Evolutionary conservation across 1,140 invertebrate species (phyloP).

Genomic region (Atta cephalotes): DNA sequence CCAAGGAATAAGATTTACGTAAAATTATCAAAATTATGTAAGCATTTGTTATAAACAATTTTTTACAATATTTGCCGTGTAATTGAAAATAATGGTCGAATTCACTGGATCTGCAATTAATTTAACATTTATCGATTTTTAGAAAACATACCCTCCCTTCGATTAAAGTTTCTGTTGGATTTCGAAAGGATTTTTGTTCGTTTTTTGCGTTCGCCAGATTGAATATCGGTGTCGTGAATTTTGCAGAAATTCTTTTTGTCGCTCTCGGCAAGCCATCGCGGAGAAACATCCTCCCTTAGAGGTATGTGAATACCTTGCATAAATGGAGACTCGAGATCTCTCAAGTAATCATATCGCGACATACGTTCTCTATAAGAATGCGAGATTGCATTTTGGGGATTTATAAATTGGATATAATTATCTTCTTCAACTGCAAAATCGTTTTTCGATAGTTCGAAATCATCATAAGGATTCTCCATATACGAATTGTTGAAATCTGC

Average conservation of each 20-base stretch:
- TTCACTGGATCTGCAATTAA: too few relatives aligned
- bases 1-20: too few relatives aligned
- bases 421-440: background rate
- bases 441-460: background rate
- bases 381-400: background rate
- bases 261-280: background rate
- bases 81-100: too few relatives aligned
- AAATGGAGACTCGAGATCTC: background rate
- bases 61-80: too few relatives aligned
- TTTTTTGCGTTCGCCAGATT: conserved; percentile 18
- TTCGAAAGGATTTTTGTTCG: background rate
- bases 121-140: background rate
- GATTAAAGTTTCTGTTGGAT: background rate
- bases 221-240: background rate
- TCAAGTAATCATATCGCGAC: background rate
- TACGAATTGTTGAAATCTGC: conserved; percentile 11
- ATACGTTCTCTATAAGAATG: background rate
- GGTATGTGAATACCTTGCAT: background rate
- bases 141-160: background rate
- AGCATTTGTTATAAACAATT: too few relatives aligned
- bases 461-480: background rate
- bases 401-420: conserved; percentile 6
- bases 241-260: background rate
- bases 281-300: background rate
- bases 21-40: too few relatives aligned